These are phyloP conservation scores for Itoplectis maculator DNA, from an alignment of 2,888 invertebrate genomes.

Conservation along the genomic window DNA sequence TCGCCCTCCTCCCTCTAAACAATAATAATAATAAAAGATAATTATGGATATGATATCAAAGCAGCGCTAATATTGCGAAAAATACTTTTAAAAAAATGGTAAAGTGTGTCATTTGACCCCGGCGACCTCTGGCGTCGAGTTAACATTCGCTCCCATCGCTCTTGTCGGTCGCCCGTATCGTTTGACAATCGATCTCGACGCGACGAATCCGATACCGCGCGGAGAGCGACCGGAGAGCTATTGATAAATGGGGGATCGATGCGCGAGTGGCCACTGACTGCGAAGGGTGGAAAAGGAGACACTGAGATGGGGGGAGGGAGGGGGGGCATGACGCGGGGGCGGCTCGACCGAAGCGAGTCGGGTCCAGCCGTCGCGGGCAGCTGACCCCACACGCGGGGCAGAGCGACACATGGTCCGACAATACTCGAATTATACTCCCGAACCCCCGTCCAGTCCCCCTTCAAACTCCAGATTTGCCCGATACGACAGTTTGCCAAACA, in stretches of 20 bases:
- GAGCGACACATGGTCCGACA: conserved; percentile 49
- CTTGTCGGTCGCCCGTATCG: too few relatives aligned
- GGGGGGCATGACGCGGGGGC: too few relatives aligned
- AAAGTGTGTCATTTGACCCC: too few relatives aligned
- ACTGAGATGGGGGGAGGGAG: conserved; percentile 35
- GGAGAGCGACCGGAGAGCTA: conserved; percentile 13
- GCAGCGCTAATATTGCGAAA: too few relatives aligned
- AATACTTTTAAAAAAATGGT: too few relatives aligned
- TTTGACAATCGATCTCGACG: conserved; percentile 55
- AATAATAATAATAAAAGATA: too few relatives aligned
- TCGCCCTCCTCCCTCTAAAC: too few relatives aligned
- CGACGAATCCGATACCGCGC: conserved; percentile 47
- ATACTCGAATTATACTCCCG: conserved; percentile 41
- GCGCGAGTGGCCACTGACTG: conserved; percentile 9
- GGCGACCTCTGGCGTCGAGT: too few relatives aligned
- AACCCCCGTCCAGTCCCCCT: too few relatives aligned
- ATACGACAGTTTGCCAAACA: conserved; percentile 8
- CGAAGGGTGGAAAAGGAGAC: conserved; percentile 42
- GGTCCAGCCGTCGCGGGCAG: conserved; percentile 31
- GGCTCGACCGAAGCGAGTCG: conserved; percentile 25
- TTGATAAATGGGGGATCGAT: conserved; percentile 49
- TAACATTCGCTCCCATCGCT: too few relatives aligned
- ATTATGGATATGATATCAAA: too few relatives aligned
- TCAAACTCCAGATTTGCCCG: background rate
- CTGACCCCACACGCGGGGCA: conserved; percentile 35